Conservation (phyloP, 2,888 invertebrate species). For the Agriopis leucophaearia region DNA sequence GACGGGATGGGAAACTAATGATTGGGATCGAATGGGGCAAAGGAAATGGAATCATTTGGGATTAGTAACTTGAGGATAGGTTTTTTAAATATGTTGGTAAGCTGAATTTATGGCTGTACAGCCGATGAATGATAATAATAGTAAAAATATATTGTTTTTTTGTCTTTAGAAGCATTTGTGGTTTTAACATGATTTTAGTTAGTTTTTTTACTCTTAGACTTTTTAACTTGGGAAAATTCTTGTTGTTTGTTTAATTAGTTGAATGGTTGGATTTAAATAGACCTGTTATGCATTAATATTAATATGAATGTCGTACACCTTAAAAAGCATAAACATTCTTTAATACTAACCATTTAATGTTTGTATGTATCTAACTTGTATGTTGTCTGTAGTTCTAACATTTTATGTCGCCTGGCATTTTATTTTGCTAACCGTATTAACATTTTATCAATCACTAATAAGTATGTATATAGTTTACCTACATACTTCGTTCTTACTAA, state of each 20-base stretch:
- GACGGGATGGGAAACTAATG: constrained; percentile 3
- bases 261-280: constrained; percentile 29
- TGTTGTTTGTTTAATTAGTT: constrained; percentile 12
- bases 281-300: constrained; percentile 27
- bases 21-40: neutral
- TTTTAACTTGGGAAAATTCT: neutral
- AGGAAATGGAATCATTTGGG: neutral
- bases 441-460: constrained; percentile 5
- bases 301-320: constrained; percentile 26
- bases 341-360: constrained; percentile 9
- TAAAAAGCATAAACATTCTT: constrained; percentile 2
- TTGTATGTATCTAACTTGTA: constrained; percentile 26
- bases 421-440: constrained; percentile 30
- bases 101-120: neutral
- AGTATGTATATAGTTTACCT: neutral
- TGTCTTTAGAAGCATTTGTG: neutral
- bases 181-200: constrained; percentile 4
- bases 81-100: neutral
- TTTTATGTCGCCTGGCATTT: constrained; percentile 31
- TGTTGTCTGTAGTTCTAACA: constrained; percentile 34
- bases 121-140: neutral
- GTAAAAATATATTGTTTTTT: neutral
- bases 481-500: neutral
- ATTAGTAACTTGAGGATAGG: constrained; percentile 1
- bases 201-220: neutral